A percentile compares a stretch with the other conserved stretches of the same genome.
Conservation (phyloP, 2,888 invertebrate genomes). For the Aphodius granarius region DNA sequence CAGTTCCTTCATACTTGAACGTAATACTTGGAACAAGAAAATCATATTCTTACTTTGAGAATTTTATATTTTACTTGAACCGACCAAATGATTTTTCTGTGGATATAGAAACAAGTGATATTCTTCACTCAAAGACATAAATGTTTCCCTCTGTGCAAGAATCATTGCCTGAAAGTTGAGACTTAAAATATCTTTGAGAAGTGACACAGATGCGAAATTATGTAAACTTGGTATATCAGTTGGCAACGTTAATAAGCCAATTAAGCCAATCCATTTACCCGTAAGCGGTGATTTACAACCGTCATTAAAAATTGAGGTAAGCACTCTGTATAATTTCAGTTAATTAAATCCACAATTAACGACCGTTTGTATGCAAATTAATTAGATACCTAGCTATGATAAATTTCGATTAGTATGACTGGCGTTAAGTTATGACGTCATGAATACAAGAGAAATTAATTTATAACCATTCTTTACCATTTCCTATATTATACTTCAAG, state of each 20-base stretch:
- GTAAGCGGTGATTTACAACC: background rate
- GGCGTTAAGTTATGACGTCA: no score
- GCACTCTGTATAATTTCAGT: background rate
- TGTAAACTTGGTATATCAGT: background rate
- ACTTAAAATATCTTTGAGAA: no score
- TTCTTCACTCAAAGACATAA: no score
- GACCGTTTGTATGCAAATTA: background rate
- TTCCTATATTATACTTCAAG: background rate
- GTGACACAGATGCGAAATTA: no score
- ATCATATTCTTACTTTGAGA: no score
- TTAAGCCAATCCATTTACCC: background rate
- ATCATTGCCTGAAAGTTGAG: no score
- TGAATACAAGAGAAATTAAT: background rate
- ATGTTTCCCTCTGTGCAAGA: no score
- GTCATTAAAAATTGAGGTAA: background rate
- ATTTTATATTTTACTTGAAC: no score
- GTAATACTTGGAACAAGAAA: no score
- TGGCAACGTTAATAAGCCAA: background rate
- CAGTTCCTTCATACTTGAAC: no score
- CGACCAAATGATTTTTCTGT: no score
- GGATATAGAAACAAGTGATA: no score
- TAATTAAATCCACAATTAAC: background rate
- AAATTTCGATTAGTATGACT: background rate
- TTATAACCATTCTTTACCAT: background rate
- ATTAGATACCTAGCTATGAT: background rate